A percentile compares a stretch with the other conserved stretches of the same genome.
Evolutionary conservation across 2,797 vertebrate genomes (phyloP).

Genomic region (Margarornis squamiger): DNA sequence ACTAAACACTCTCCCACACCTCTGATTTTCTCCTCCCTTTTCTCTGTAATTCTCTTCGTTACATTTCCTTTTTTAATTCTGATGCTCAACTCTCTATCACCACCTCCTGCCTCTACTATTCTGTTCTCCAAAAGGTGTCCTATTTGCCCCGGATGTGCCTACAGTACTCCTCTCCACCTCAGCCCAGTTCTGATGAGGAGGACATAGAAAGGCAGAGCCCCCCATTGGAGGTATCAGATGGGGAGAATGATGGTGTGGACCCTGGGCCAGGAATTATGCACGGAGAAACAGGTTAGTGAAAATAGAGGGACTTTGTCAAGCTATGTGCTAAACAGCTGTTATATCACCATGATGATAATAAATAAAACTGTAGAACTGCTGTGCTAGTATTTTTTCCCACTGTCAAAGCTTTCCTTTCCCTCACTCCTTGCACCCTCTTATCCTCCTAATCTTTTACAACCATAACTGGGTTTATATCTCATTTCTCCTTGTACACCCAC

Average conservation of each 20-base stretch:
- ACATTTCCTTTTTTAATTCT: neutral
- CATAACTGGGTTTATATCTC: neutral
- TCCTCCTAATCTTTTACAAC: neutral
- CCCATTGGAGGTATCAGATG: constrained; percentile 94
- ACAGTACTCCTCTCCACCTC: constrained; percentile 81
- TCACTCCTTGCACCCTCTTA: neutral
- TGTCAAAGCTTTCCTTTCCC: neutral
- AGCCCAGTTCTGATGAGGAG: constrained; percentile 93
- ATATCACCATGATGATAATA: neutral
- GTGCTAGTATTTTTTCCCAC: neutral
- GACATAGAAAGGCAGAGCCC: constrained; percentile 89
- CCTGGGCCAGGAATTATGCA: constrained; percentile 81
- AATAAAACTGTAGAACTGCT: neutral
- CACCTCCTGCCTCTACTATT: neutral
- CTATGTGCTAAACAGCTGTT: neutral
- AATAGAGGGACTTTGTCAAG: neutral
- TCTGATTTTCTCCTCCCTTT: neutral
- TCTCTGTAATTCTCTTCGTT: neutral
- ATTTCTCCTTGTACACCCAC: neutral
- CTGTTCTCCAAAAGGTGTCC: constrained; percentile 76
- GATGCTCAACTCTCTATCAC: neutral
- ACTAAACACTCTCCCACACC: neutral
- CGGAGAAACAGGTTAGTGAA: constrained; percentile 86
- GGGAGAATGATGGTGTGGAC: constrained; percentile 87
- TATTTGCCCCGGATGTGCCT: constrained; percentile 85